These are phyloP conservation scores for Petaurus breviceps DNA, from an alignment of 2,113 vertebrate species.

Conservation along the genomic window DNA sequence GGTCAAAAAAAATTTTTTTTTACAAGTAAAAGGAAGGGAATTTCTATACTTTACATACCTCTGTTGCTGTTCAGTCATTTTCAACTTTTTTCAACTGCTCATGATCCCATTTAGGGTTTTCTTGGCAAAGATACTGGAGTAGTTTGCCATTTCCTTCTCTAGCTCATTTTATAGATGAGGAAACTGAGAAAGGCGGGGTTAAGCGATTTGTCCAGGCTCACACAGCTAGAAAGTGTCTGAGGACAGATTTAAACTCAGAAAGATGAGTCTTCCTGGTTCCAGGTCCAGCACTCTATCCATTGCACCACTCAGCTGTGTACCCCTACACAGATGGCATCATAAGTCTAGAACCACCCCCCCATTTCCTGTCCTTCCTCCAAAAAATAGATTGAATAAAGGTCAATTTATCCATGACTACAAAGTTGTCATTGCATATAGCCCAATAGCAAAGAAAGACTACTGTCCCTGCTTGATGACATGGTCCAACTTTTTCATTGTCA, in stretches of 20 bases:
- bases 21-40: not conserved
- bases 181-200: no score
- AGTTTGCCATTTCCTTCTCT: no score
- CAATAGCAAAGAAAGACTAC: not conserved
- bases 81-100: no score
- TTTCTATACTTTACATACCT: not conserved
- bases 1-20: slow-evolving; percentile 59
- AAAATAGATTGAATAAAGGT: not conserved
- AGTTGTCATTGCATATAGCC: not conserved
- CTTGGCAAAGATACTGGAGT: no score
- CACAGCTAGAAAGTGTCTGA: no score
- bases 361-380: not conserved
- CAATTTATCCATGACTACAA: not conserved
- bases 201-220: no score
- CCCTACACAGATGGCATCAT: not conserved
- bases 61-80: no score
- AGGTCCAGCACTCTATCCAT: no score
- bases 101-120: no score
- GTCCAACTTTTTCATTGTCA: slow-evolving; percentile 27
- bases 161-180: no score
- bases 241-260: no score
- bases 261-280: no score
- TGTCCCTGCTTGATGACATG: not conserved
- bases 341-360: not conserved
- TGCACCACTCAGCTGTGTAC: not conserved